phyloP scores from a whole-genome alignment of 2,113 vertebrate genomes.

The Macrotus californicus region DNA sequence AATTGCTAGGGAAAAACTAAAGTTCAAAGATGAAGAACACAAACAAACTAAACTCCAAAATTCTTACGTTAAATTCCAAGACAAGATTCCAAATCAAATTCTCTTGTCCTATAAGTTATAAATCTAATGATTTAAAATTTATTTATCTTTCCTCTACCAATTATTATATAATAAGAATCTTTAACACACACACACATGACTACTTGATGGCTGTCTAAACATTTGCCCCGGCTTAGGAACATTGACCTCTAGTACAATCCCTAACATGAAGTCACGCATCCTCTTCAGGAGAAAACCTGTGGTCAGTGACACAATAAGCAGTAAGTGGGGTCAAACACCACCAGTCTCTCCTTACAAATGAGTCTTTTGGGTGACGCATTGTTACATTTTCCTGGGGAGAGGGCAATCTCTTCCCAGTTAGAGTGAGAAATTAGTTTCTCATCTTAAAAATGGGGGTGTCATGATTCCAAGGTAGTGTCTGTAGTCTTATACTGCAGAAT shows the following conservation, averaged over 20 bases:
- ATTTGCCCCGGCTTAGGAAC: not conserved
- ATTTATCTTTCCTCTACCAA: not conserved
- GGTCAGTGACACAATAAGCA: not conserved
- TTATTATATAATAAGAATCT: not conserved
- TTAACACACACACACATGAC: not conserved
- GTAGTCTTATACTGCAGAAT: not conserved
- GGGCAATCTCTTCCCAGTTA: not conserved
- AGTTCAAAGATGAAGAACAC: conserved; percentile 30
- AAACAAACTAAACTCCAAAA: conserved; percentile 28
- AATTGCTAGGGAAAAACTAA: not conserved
- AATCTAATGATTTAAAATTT: not conserved
- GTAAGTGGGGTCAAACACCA: not conserved
- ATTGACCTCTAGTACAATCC: not conserved
- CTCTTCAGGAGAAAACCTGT: not conserved
- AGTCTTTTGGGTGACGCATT: not conserved
- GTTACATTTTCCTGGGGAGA: not conserved
- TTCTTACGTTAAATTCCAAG: not conserved
- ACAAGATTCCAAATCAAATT: conserved; percentile 23
- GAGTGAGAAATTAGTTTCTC: not conserved
- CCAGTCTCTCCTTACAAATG: not conserved
- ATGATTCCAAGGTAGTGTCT: not conserved
- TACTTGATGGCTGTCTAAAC: not conserved
- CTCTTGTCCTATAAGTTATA: not conserved
- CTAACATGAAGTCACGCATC: not conserved
- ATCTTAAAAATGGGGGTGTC: not conserved